Evolutionary conservation across 1,140 invertebrate genomes (phyloP).

Genomic region (Lethocerus indicus): DNA sequence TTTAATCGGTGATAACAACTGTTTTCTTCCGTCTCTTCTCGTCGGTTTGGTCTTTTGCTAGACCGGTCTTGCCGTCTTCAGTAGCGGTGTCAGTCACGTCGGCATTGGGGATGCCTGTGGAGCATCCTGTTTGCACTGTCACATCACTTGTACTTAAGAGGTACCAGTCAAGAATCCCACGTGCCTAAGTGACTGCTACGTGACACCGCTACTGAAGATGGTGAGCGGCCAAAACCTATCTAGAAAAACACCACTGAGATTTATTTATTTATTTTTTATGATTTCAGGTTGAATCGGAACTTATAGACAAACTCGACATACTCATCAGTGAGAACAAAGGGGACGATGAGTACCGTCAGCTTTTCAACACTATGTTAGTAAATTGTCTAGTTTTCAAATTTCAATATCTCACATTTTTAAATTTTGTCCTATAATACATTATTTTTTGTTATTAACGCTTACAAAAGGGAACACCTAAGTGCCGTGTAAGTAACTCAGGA

Average conservation of each 20-base stretch:
- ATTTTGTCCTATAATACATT: not conserved
- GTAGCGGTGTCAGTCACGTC: too few species aligned
- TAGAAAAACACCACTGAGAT: too few species aligned
- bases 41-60: too few species aligned
- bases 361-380: conserved; percentile 90
- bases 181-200: too few species aligned
- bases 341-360: conserved; percentile 76
- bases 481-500: conserved; percentile 54
- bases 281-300: conserved; percentile 61
- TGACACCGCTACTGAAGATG: too few species aligned
- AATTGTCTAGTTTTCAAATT: not conserved
- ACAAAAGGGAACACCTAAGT: conserved; percentile 71
- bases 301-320: conserved; percentile 87
- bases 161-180: too few species aligned
- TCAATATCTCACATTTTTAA: not conserved
- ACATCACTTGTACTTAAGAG: too few species aligned
- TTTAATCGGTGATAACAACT: not conserved
- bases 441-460: conserved; percentile 6
- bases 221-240: too few species aligned
- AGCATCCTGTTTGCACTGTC: too few species aligned
- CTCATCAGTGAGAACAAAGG: conserved; percentile 85
- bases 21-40: not conserved
- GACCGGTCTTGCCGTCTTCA: too few species aligned
- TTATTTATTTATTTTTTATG: not conserved
- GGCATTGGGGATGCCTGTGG: too few species aligned